These are phyloP conservation scores for Odiellus spinosus DNA, from an alignment of 2,888 invertebrate species.

Conservation along the genomic window DNA sequence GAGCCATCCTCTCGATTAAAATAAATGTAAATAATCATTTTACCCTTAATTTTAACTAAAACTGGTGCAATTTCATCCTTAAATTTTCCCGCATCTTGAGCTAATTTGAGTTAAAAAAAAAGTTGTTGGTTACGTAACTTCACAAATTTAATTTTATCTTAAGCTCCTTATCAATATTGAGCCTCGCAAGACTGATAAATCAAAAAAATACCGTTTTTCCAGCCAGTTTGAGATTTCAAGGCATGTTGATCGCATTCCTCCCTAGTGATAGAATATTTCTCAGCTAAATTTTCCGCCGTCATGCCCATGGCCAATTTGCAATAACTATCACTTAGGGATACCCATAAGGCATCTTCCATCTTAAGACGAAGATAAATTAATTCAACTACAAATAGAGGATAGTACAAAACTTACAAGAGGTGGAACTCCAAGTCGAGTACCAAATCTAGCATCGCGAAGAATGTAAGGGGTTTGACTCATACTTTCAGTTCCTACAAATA, in stretches of 20 bases:
- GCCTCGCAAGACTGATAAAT: neutral
- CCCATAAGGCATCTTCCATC: slow-evolving; percentile 82
- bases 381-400: too few species aligned
- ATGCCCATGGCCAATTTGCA: slow-evolving; percentile 88
- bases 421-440: slow-evolving; percentile 60
- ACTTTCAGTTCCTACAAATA: slow-evolving; percentile 58
- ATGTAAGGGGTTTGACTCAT: slow-evolving; percentile 87
- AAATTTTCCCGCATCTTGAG: slow-evolving; percentile 72
- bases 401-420: slow-evolving; percentile 25
- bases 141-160: too few species aligned
- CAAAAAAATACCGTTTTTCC: slow-evolving; percentile 53
- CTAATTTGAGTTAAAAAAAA: slow-evolving; percentile 33
- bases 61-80: slow-evolving; percentile 78
- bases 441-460: slow-evolving; percentile 70
- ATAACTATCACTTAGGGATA: slow-evolving; percentile 67
- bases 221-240: slow-evolving; percentile 63
- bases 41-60: slow-evolving; percentile 43
- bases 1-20: too few species aligned
- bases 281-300: slow-evolving; percentile 85
- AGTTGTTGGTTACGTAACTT: too few species aligned
- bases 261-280: slow-evolving; percentile 59
- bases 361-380: slow-evolving; percentile 11
- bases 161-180: too few species aligned
- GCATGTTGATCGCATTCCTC: slow-evolving; percentile 75
- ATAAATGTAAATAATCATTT: too few species aligned